Conservation (phyloP, 2,797 vertebrate genomes). For the Characodon lateralis region DNA sequence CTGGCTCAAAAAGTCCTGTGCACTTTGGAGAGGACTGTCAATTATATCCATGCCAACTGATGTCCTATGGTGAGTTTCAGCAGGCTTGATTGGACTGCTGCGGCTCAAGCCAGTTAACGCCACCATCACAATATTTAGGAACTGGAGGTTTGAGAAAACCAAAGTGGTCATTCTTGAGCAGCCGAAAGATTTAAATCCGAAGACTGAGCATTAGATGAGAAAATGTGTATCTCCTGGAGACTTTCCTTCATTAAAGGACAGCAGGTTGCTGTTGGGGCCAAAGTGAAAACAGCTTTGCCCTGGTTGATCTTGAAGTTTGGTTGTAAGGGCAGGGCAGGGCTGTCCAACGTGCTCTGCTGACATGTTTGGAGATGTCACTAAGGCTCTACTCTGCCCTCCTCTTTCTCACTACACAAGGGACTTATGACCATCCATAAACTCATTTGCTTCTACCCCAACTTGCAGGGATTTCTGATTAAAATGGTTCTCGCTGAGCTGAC, state of each 20-base stretch:
- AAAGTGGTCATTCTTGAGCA: constrained; percentile 62
- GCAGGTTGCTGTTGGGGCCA: constrained; percentile 63
- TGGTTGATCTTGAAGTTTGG: constrained; percentile 79
- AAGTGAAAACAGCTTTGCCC: constrained; percentile 76
- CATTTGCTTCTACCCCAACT: constrained; percentile 49
- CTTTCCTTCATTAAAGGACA: constrained; percentile 44
- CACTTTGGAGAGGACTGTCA: constrained; percentile 82
- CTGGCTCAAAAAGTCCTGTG: constrained; percentile 86
- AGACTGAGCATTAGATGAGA: constrained; percentile 43
- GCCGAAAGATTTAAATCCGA: constrained; percentile 57
- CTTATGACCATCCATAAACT: constrained; percentile 51
- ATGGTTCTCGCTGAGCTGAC: neutral
- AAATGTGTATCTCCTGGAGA: constrained; percentile 56
- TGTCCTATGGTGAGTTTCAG: constrained; percentile 75
- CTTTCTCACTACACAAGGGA: constrained; percentile 63
- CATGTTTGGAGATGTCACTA: constrained; percentile 82
- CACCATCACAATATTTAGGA: constrained; percentile 60
- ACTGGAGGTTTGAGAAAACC: constrained; percentile 49
- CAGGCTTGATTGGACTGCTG: constrained; percentile 82
- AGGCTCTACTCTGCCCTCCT: constrained; percentile 71
- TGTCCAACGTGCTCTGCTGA: constrained; percentile 79
- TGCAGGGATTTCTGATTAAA: neutral
- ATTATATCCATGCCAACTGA: constrained; percentile 76
- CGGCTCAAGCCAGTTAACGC: constrained; percentile 53
- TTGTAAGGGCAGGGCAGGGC: constrained; percentile 80